Percentiles rank a stretch among this genome's conserved stretches.
These are phyloP conservation scores for Aegotheles bennettii DNA, from an alignment of 2,113 vertebrate species.

Conservation along the genomic window DNA sequence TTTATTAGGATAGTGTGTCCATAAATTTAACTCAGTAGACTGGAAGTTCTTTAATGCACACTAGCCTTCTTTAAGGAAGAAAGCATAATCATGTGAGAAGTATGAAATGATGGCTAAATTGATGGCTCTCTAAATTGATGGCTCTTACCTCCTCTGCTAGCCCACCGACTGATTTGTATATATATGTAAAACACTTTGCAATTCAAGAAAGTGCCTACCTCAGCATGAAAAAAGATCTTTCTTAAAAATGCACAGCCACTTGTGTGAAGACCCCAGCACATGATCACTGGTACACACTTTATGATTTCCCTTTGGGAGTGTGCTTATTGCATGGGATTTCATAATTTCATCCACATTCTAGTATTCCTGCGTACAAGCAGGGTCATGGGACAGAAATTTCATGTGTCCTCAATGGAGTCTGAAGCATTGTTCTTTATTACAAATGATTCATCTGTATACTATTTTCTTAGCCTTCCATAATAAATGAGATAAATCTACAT, in stretches of 20 bases:
- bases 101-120: neutral
- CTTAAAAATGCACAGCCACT: neutral
- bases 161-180: neutral
- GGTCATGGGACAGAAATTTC: neutral
- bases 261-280: neutral
- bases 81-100: neutral
- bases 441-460: neutral
- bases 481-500: neutral
- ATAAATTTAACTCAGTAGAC: neutral
- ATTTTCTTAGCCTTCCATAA: neutral
- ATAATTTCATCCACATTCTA: neutral
- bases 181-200: neutral
- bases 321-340: neutral
- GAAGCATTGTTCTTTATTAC: neutral
- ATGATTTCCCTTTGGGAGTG: neutral
- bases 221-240: neutral
- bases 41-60: neutral
- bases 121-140: neutral
- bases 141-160: neutral
- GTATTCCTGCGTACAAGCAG: neutral
- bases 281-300: accelerated
- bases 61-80: neutral
- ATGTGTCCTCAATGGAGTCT: neutral
- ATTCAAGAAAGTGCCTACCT: neutral
- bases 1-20: neutral